Evolutionary conservation across 2,797 vertebrate genomes (phyloP).

Genomic region (Sternarchorhynchus goeldii): DNA sequence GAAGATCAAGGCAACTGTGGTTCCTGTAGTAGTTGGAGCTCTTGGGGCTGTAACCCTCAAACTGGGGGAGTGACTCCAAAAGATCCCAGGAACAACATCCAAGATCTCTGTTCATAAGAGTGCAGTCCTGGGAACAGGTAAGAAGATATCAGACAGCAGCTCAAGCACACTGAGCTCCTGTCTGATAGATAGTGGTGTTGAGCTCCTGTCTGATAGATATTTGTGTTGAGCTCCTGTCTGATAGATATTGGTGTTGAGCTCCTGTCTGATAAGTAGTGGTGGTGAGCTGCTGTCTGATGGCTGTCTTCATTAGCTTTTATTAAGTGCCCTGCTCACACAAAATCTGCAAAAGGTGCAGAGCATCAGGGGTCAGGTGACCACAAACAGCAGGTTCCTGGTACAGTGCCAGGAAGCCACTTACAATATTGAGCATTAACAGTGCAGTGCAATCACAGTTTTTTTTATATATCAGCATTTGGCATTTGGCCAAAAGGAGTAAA

Average conservation of each 20-base stretch:
- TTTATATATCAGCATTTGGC: conserved; percentile 18
- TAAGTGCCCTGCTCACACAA: conserved; percentile 40
- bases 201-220: not conserved
- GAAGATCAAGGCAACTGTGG: too few species aligned
- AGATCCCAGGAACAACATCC: too few species aligned
- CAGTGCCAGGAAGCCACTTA: conserved; percentile 46
- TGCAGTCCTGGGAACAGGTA: too few species aligned
- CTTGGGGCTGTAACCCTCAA: too few species aligned
- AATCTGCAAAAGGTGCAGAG: conserved; percentile 26
- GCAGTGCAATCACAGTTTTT: not conserved
- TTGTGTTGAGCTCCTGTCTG: not conserved
- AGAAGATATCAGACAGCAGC: too few species aligned
- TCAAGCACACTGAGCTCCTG: too few species aligned
- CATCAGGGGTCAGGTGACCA: not conserved
- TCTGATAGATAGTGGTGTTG: too few species aligned
- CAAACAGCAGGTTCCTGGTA: conserved; percentile 28
- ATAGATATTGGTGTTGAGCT: not conserved
- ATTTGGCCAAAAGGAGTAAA: conserved; percentile 30
- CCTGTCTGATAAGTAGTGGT: too few species aligned
- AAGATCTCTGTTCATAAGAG: too few species aligned
- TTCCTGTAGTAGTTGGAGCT: too few species aligned
- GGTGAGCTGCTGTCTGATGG: not conserved
- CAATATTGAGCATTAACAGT: conserved; percentile 14
- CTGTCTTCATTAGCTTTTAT: conserved; percentile 34
- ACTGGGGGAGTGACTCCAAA: too few species aligned